These are phyloP conservation scores for Acrocephalus kingi DNA, from an alignment of 2,113 vertebrate genomes.

Conservation along the genomic window DNA sequence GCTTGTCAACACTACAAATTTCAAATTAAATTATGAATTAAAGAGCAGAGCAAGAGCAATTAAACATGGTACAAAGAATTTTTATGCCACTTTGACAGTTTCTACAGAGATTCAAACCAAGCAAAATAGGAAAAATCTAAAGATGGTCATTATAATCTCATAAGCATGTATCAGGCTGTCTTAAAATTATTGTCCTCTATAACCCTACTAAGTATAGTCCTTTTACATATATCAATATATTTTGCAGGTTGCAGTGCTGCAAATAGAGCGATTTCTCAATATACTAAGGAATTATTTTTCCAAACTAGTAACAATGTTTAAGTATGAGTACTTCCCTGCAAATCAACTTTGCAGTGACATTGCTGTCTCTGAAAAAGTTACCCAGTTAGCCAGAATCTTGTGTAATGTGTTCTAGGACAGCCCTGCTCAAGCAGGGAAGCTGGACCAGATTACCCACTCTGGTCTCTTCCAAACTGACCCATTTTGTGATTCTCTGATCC, in stretches of 20 bases:
- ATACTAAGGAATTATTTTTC: background rate
- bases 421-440: background rate
- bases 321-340: background rate
- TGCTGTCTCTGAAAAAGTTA: background rate
- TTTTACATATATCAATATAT: background rate
- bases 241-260: background rate
- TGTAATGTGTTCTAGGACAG: background rate
- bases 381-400: background rate
- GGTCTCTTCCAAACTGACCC: background rate
- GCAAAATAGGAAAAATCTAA: background rate
- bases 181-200: background rate
- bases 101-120: conserved; percentile 15
- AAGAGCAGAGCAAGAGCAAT: background rate
- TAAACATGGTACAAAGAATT: background rate
- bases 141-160: background rate
- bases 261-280: background rate
- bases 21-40: background rate
- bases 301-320: background rate
- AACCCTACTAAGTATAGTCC: background rate
- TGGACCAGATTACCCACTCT: background rate
- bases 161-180: fast-evolving
- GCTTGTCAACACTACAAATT: background rate
- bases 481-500: no score
- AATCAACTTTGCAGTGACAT: background rate
- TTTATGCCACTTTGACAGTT: background rate